Percentiles rank a stretch among this genome's conserved stretches.
Evolutionary conservation across 64 coral and sea anemone species (phyloP).

Genomic region (Montipora efflorescens): DNA sequence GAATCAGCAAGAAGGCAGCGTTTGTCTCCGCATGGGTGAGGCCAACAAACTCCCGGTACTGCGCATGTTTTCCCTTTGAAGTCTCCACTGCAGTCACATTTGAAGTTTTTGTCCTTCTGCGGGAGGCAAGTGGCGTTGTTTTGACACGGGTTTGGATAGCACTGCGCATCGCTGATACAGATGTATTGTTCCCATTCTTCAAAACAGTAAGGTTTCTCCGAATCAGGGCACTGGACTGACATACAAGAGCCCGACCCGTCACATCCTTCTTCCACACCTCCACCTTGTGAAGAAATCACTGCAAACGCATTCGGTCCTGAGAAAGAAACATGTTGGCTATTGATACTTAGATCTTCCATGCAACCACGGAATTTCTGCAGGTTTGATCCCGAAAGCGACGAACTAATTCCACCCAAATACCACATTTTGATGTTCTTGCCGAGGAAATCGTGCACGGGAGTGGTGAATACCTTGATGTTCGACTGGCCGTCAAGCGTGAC

Average conservation of each 20-base stretch:
- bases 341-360: conserved; percentile 80
- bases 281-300: conserved; percentile 56
- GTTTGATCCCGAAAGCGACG: neutral
- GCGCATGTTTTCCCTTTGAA: conserved; percentile 72
- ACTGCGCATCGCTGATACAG: conserved; percentile 78
- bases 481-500: conserved; percentile 43
- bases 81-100: conserved; percentile 61
- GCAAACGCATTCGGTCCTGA: conserved; percentile 79
- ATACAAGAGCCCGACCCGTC: conserved; percentile 32
- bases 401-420: conserved; percentile 62
- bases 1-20: conserved; percentile 15
- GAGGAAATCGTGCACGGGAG: conserved; percentile 67
- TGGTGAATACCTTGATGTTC: conserved; percentile 15
- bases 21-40: conserved; percentile 38
- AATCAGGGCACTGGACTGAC: conserved; percentile 56
- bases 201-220: conserved; percentile 67
- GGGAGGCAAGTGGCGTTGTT: conserved; percentile 78
- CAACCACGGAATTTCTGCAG: conserved; percentile 70
- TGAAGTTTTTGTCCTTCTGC: conserved; percentile 62
- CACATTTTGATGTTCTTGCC: conserved; percentile 60
- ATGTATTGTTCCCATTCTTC: conserved; percentile 83
- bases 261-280: conserved; percentile 62
- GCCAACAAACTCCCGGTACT: conserved; percentile 50
- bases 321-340: conserved; percentile 75
- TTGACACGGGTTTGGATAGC: conserved; percentile 70